Percentiles rank a stretch among this genome's conserved stretches.
Conservation (phyloP, 1,140 invertebrate species). For the Adelges cooleyi region DNA sequence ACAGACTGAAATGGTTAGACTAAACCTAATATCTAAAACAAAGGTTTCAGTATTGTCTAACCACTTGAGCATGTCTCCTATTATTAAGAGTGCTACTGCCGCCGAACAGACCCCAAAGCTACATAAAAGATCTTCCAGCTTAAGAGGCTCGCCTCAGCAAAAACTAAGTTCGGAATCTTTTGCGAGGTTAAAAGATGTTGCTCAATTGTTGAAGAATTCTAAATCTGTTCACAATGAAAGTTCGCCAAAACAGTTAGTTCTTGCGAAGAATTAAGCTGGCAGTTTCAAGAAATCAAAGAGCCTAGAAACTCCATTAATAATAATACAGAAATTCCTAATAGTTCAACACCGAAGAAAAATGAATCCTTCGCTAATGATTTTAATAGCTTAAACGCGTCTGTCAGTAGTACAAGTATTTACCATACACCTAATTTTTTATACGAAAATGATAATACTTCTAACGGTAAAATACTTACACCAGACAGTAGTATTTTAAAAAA, state of each 20-base stretch:
- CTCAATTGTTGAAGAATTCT: neutral
- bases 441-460: neutral
- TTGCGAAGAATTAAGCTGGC: neutral
- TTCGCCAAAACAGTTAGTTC: neutral
- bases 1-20: neutral
- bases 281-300: neutral
- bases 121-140: neutral
- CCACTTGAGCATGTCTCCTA: neutral
- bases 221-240: neutral
- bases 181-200: slow-evolving; percentile 14
- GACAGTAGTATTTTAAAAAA: slow-evolving; percentile 3
- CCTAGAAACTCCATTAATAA: neutral
- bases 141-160: neutral
- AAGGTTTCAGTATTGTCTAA: neutral
- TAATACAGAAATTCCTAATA: neutral
- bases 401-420: no score
- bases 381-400: no score
- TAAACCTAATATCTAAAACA: neutral
- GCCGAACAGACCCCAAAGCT: neutral
- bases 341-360: neutral
- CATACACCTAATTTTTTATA: neutral
- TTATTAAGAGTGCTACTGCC: neutral
- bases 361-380: no score
- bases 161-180: slow-evolving; percentile 4
- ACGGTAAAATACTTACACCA: neutral